Evolutionary conservation across 2,113 vertebrate genomes (phyloP).

Genomic region (Pterocles burchelli): DNA sequence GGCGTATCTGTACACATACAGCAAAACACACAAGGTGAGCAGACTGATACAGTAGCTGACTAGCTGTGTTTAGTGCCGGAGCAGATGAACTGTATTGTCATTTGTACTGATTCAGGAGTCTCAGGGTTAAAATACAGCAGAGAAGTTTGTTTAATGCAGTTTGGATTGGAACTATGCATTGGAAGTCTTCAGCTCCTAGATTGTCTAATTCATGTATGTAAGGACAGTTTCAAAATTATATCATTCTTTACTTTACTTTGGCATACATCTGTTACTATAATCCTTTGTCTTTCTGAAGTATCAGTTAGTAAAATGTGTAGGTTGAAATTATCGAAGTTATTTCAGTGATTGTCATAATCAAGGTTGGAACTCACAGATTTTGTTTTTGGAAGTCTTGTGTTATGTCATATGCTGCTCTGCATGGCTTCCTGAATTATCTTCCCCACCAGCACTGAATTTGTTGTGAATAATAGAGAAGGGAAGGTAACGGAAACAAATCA

Average conservation of each 20-base stretch:
- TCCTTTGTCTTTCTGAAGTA: background rate
- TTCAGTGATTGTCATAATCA: background rate
- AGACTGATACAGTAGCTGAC: background rate
- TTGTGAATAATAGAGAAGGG: background rate
- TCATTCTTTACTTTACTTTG: background rate
- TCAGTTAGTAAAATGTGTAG: background rate
- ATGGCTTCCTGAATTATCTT: background rate
- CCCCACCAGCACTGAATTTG: background rate
- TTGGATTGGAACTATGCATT: background rate
- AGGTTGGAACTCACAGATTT: background rate
- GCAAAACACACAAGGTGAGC: conserved; percentile 90
- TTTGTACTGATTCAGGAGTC: background rate
- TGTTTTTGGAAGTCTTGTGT: background rate
- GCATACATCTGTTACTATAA: background rate
- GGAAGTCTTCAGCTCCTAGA: background rate
- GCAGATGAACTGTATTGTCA: background rate
- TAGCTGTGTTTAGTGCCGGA: accelerated
- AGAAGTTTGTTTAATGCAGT: background rate
- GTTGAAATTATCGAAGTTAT: background rate
- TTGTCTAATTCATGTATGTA: background rate
- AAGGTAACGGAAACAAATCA: background rate
- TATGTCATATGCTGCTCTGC: background rate
- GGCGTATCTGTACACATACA: conserved; percentile 91
- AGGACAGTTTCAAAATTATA: background rate
- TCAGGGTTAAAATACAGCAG: background rate